phyloP scores from a whole-genome alignment of 2,797 vertebrate species.

The Lagocephalus sceleratus region DNA sequence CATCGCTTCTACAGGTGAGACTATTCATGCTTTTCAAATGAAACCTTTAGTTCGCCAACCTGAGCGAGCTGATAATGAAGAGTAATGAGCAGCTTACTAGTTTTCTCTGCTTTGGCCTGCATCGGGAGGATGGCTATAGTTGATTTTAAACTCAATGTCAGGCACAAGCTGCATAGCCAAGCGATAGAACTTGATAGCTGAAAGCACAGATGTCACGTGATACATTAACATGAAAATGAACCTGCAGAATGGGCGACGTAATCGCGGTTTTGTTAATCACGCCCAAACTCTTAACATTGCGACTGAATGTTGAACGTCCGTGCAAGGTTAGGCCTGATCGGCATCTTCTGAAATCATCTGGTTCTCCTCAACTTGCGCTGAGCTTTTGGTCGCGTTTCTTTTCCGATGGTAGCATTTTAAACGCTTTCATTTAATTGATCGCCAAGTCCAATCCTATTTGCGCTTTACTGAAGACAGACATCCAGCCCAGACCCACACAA shows the following conservation, averaged over 20 bases:
- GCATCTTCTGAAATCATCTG: too few species aligned
- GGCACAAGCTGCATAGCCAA: slow-evolving; percentile 97
- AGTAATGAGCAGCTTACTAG: slow-evolving; percentile 77
- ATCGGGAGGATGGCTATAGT: slow-evolving; percentile 89
- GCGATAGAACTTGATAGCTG: slow-evolving; percentile 99
- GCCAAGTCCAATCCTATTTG: too few species aligned
- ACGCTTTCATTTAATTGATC: neutral
- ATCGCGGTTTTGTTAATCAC: neutral
- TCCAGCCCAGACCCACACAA: too few species aligned
- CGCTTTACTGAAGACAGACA: too few species aligned
- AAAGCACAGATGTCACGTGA: slow-evolving; percentile 58
- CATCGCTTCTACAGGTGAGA: neutral
- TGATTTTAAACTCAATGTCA: slow-evolving; percentile 97
- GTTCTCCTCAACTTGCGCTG: neutral
- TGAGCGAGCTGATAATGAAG: neutral
- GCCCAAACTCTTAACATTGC: neutral
- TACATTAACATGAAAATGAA: neutral
- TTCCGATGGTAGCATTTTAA: neutral
- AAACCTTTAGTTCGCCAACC: neutral
- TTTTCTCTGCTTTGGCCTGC: slow-evolving; percentile 82
- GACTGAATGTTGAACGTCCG: neutral
- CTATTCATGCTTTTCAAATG: neutral
- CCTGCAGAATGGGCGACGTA: neutral
- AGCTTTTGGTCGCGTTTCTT: neutral
- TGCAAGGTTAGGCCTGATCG: neutral